phyloP scores from a whole-genome alignment of 1,140 invertebrate species.

The Carcinoscorpius rotundicauda region DNA sequence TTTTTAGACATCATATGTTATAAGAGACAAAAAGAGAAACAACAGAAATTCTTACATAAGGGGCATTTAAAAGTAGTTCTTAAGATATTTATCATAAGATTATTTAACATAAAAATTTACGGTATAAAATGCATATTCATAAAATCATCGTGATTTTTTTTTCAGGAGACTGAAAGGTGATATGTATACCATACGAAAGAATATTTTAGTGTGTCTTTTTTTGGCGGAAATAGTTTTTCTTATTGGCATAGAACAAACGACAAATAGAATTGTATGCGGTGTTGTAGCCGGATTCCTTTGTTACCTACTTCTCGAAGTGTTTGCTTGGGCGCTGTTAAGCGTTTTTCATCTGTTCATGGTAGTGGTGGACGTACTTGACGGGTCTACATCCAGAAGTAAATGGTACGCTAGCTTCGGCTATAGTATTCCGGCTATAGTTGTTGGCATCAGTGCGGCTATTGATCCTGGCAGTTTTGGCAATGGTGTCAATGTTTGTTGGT shows the following conservation, averaged over 20 bases:
- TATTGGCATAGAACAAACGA: constrained; percentile 75
- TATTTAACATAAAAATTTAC: no score
- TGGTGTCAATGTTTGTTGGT: constrained; percentile 63
- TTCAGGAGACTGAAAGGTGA: constrained; percentile 16
- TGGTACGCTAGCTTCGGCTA: constrained; percentile 78
- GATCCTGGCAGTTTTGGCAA: constrained; percentile 78
- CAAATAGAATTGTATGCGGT: constrained; percentile 70
- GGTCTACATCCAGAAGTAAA: constrained; percentile 64
- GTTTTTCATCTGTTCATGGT: constrained; percentile 90
- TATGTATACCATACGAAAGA: constrained; percentile 33
- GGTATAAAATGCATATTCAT: no score
- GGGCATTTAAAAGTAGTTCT: no score
- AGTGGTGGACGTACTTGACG: constrained; percentile 88
- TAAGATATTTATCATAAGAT: no score
- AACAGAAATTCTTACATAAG: no score
- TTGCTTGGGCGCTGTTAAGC: constrained; percentile 68
- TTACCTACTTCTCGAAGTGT: constrained; percentile 88
- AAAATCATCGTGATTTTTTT: constrained; percentile 3
- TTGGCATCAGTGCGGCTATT: constrained; percentile 59
- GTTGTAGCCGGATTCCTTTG: constrained; percentile 82
- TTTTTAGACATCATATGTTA: no score
- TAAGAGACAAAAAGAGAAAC: no score
- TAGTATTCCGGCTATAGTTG: constrained; percentile 58
- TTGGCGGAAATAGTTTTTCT: constrained; percentile 87
- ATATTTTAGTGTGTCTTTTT: constrained; percentile 54